A percentile compares a stretch with the other conserved stretches of the same genome.
phyloP scores from a whole-genome alignment of 1,140 invertebrate species.

The Copidosoma floridanum region DNA sequence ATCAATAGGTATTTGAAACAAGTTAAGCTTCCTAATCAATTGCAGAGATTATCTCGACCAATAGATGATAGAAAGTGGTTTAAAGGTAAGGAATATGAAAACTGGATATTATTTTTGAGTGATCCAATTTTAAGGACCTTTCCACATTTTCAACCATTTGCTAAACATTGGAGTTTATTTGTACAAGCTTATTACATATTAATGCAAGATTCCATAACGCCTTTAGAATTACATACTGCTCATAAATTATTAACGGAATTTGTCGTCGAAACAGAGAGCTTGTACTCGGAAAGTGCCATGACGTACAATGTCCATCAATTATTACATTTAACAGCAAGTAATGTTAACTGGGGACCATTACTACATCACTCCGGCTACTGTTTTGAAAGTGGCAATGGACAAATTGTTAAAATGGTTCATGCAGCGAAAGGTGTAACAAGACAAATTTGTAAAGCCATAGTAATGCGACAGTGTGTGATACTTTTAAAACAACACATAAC shows the following conservation, averaged over 20 bases:
- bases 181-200: not conserved
- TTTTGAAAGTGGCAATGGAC: no score
- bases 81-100: not conserved
- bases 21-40: not conserved
- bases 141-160: not conserved
- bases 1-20: not conserved
- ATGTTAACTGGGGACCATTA: not conserved
- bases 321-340: not conserved
- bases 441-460: no score
- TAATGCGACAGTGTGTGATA: not conserved
- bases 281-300: no score
- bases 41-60: not conserved
- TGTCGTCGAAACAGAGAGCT: no score
- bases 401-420: no score
- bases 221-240: not conserved
- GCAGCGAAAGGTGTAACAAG: no score
- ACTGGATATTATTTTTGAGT: no score
- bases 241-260: not conserved
- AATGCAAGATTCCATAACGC: not conserved
- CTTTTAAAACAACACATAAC: not conserved
- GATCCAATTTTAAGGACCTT: not conserved
- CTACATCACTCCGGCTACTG: not conserved
- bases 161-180: not conserved
- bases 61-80: not conserved
- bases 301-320: no score